These are phyloP conservation scores for Mixornis gularis DNA, from an alignment of 2,113 vertebrate genomes.

Conservation along the genomic window DNA sequence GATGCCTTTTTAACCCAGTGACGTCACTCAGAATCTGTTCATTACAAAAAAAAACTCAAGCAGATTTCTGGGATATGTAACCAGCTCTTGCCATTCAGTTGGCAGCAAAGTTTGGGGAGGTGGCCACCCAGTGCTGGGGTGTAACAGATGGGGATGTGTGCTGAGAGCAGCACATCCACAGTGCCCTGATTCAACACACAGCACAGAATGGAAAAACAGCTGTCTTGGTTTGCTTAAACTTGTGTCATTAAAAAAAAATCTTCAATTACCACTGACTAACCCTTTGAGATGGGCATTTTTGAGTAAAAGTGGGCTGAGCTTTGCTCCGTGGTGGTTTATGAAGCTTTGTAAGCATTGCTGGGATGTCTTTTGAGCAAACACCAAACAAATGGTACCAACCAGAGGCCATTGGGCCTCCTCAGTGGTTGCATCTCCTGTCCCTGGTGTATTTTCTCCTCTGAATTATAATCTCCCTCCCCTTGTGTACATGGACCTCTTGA, in stretches of 20 bases:
- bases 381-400: not conserved
- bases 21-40: not conserved
- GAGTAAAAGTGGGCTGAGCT: not conserved
- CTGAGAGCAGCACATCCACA: not conserved
- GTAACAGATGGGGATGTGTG: not conserved
- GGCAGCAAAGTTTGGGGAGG: not conserved
- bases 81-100: not conserved
- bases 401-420: not conserved
- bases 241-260: not conserved
- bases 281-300: not conserved
- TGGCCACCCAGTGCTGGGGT: not conserved
- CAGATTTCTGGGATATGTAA: not conserved
- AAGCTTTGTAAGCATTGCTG: not conserved
- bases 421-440: not conserved
- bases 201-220: accelerated
- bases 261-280: not conserved
- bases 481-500: not conserved
- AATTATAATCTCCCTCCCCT: not conserved
- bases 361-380: not conserved
- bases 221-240: not conserved
- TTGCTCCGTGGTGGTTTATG: not conserved
- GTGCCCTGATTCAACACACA: accelerated
- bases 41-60: not conserved
- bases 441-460: not conserved
- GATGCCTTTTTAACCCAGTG: not conserved